Percentiles rank a stretch among this genome's conserved stretches.
phyloP scores from a whole-genome alignment of 2,888 invertebrate genomes.

The Galerucella nymphaeae region DNA sequence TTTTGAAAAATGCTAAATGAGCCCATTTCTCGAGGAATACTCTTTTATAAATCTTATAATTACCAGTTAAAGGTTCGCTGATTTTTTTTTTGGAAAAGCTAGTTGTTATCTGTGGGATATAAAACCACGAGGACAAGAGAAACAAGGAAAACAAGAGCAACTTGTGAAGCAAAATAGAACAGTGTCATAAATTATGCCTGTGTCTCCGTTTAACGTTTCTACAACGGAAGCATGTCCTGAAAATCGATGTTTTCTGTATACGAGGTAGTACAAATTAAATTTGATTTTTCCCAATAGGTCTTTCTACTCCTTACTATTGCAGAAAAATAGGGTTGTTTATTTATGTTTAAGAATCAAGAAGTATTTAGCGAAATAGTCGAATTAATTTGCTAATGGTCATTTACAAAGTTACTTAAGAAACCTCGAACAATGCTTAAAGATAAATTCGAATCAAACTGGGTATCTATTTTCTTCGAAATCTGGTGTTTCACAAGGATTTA shows the following conservation, averaged over 20 bases:
- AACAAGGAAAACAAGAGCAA: conserved; percentile 9
- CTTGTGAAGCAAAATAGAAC: conserved; percentile 17
- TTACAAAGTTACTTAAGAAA: no score
- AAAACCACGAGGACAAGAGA: conserved; percentile 12
- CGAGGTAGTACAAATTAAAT: neutral
- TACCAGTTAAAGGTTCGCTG: neutral
- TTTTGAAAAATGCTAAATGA: no score
- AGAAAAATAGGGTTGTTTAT: no score
- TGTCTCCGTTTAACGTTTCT: conserved; percentile 17
- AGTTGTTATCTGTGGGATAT: conserved; percentile 4
- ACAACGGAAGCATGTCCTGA: conserved; percentile 17
- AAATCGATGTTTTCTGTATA: conserved; percentile 13
- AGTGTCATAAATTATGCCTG: conserved; percentile 15
- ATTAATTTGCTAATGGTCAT: no score
- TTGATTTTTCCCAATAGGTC: neutral
- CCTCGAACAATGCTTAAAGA: no score
- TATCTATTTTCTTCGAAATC: no score
- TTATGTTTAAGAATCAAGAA: no score
- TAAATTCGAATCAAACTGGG: no score
- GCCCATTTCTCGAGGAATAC: no score
- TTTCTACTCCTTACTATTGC: no score
- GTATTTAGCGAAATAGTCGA: no score
- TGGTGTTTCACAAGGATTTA: no score
- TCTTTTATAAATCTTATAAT: neutral
- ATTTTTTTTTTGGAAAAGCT: conserved; percentile 6